phyloP scores from a whole-genome alignment of 1,140 invertebrate species.

The Neocloeon triangulifer region DNA sequence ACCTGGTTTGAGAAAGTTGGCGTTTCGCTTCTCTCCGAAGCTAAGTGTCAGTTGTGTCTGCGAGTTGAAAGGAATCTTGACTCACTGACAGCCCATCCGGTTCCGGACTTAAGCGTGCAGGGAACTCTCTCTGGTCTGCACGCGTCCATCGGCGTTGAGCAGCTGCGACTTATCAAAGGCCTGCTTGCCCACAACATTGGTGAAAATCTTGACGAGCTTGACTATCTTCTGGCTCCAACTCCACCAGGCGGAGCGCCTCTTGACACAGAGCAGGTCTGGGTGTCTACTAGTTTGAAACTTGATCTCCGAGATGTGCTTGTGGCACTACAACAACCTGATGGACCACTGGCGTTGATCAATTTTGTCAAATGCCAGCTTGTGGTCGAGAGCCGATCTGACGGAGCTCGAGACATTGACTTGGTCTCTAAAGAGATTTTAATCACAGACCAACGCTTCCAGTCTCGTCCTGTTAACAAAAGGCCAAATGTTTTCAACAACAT shows the following conservation, averaged over 20 bases:
- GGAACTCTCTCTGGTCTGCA: constrained; percentile 70
- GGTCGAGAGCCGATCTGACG: constrained; percentile 65
- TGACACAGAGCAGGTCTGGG: constrained; percentile 40
- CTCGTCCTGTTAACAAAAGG: constrained; percentile 40
- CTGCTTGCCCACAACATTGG: constrained; percentile 81
- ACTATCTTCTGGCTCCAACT: constrained; percentile 12
- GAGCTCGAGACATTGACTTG: constrained; percentile 76
- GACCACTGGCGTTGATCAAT: constrained; percentile 59
- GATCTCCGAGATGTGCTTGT: constrained; percentile 75
- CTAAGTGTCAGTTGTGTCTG: constrained; percentile 53
- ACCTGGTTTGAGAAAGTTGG: constrained; percentile 28
- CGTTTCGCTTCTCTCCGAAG: constrained; percentile 43
- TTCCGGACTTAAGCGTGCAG: constrained; percentile 67
- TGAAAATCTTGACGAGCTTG: constrained; percentile 53
- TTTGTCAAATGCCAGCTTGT: constrained; percentile 76
- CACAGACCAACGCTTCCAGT: constrained; percentile 62
- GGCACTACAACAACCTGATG: constrained; percentile 32
- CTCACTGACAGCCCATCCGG: constrained; percentile 21
- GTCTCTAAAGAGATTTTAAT: constrained; percentile 81
- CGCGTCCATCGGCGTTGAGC: constrained; percentile 54
- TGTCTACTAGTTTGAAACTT: constrained; percentile 50
- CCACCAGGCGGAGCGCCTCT: constrained; percentile 18
- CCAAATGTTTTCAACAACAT: constrained; percentile 80
- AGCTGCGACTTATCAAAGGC: constrained; percentile 75
- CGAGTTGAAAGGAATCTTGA: constrained; percentile 70